Base-by-base conservation (phyloP, 2,797 vertebrate species). In the Scolopax rusticola region DNA sequence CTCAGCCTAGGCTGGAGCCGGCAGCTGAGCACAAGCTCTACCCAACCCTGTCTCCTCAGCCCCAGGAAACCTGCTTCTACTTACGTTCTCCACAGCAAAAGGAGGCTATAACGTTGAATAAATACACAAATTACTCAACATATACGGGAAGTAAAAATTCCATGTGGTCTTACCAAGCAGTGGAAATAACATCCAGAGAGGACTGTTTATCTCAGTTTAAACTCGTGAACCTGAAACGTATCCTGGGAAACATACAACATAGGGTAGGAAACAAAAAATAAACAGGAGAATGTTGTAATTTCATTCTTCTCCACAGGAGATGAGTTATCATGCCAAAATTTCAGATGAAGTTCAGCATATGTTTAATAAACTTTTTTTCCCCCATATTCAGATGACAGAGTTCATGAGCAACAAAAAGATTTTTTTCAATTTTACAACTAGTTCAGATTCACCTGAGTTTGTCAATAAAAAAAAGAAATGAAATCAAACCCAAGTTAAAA, bases 1-100 rank as follows among this genome's bases (percentile, higher is more conserved):
- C 83, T n/a, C 79, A 93, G 93, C 77, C 78, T 79, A 84, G 86
- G 74, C 91, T 93, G 78, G 41, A 94, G 57, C 28, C 81, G 69
- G 78, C 85, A 91, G 94, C 89, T 77, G 88, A 90, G 57, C 83
- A 75, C 69, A 82, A 36, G 30, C 47, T 57, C 68, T 82, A 65
- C 71, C 90, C 94, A 95, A 3, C n/a, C 43, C 87, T 9, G 11
- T n/a, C 69, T 73, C 32, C 90, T 69, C 79, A 60, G 76, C 71
- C 84, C 75, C 41, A 47, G 64, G 76, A 95, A 87, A 61, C 47
- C 89, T 8, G 2, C 73, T 93, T 86, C 68, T 56, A 50, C 65
- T 78, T 14, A 30, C 12, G 38, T 84, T 84, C 85, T 77, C 78
- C 59, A 77, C 1, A 45, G 81, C 28, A 50, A 91, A 92, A 57